Evolutionary conservation across 2,113 vertebrate species (phyloP), one percentile per base, ranked within the genome.

Genomic region (Copsychus sechellarum): DNA sequence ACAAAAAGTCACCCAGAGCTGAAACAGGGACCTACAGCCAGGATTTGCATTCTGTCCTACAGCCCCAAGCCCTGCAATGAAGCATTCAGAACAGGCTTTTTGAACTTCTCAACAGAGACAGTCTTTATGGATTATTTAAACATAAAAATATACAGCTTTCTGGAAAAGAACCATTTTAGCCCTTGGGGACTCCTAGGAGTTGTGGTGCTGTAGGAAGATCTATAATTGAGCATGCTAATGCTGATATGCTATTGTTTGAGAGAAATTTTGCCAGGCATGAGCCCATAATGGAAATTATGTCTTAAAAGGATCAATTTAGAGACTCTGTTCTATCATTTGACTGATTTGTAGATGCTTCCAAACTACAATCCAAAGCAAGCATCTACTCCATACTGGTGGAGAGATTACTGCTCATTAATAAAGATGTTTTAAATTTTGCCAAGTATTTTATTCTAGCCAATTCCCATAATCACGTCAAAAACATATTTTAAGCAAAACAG

Each of bases 51-150:
- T 85, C 25, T 36, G 4, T 58, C 80, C 61, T 6, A 25, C 60
- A 86, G 82, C 94, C 89, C 8, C 53, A 31, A 95, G 93, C 81
- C 71, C 74, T 90, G 81, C 65, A 65, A 24, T 50, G 87, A 90
- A 94, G 65, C 54, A 56, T 69, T 84, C 66, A 34, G 81, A 95
- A 17, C 36, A 78, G 65, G 45, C 76, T 79, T 81, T n/a, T 9
- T 74, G 85, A 95, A 92, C 94, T 86, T 81, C 91, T 95, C 91
- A 96, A 18, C 79, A 72, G 72, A 87, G 89, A 95, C 40, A 51
- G 72, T 61, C 79, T 94, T 95, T 93, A 96, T 96, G 94, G 94
- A 95, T 95, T 95, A 96, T 93, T 96, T 94, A 95, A 95, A 76
- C 72, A 79, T 92, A 92, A 96, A 96, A 96, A 86, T 76, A 93